Conservation (phyloP, 2,888 invertebrate species). For the Latheticus oryzae region DNA sequence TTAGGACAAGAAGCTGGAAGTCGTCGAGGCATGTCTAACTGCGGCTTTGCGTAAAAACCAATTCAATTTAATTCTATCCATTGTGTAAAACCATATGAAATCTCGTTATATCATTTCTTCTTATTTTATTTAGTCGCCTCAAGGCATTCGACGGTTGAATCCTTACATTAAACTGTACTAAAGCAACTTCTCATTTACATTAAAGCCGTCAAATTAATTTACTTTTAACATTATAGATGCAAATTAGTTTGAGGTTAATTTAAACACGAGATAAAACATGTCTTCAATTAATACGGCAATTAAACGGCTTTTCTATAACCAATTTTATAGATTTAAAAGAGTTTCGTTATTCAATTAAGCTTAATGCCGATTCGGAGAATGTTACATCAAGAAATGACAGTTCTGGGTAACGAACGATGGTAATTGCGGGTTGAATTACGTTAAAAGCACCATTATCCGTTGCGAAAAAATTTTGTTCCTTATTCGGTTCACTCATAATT, state of each 20-base stretch:
- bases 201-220: constrained; percentile 59
- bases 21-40: constrained; percentile 30
- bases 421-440: too few species aligned
- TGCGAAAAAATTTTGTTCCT: too few species aligned
- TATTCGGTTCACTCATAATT: too few species aligned
- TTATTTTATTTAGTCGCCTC: constrained; percentile 39
- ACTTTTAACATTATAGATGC: constrained; percentile 56
- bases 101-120: constrained; percentile 44
- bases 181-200: constrained; percentile 53
- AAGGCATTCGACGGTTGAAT: constrained; percentile 8
- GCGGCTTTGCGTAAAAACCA: constrained; percentile 32
- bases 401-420: too few species aligned
- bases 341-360: background rate
- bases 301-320: constrained; percentile 42
- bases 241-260: constrained; percentile 57
- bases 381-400: constrained; percentile 7
- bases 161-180: constrained; percentile 12
- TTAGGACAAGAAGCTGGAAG: constrained; percentile 19
- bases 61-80: constrained; percentile 50
- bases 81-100: constrained; percentile 49
- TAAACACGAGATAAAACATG: constrained; percentile 56
- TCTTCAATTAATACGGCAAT: constrained; percentile 56
- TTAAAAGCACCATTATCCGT: too few species aligned
- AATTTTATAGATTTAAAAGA: constrained; percentile 1
- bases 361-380: constrained; percentile 5